phyloP scores from a whole-genome alignment of 2,113 vertebrate genomes.

The Gobio gobio region DNA sequence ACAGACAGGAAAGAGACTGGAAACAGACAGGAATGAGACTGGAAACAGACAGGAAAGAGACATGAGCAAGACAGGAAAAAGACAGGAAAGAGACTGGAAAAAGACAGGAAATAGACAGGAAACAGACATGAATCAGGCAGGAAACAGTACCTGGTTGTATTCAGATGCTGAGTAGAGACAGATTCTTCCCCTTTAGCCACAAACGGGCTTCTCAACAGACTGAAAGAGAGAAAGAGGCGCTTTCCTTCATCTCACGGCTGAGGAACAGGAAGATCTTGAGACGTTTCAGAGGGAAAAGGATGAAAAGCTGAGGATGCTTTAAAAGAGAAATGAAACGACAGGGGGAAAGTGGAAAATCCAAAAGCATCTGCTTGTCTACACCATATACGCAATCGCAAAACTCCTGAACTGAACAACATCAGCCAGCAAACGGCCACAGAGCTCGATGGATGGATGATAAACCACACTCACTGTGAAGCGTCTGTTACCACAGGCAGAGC shows the following conservation, averaged over 20 bases:
- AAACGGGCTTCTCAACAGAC: conserved; percentile 66
- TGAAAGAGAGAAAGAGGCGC: conserved; percentile 65
- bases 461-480: conserved; percentile 77
- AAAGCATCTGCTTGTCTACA: not conserved
- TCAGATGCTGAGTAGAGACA: conserved; percentile 68
- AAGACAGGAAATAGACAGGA: not conserved
- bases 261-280: conserved; percentile 27
- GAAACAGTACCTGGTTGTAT: conserved; percentile 66
- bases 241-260: conserved; percentile 45
- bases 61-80: not conserved
- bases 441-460: conserved; percentile 28
- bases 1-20: too few species aligned
- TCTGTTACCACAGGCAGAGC: conserved; percentile 71
- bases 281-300: conserved; percentile 41
- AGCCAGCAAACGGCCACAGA: not conserved
- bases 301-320: not conserved
- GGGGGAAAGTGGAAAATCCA: not conserved
- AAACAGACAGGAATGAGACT: too few species aligned
- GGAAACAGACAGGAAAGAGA: not conserved
- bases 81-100: not conserved
- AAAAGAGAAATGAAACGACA: not conserved
- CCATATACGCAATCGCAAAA: not conserved
- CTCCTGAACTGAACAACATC: not conserved
- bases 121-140: not conserved
- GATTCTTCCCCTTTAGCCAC: conserved; percentile 67